phyloP scores from a whole-genome alignment of 2,797 vertebrate genomes.

The Pristis pectinata region DNA sequence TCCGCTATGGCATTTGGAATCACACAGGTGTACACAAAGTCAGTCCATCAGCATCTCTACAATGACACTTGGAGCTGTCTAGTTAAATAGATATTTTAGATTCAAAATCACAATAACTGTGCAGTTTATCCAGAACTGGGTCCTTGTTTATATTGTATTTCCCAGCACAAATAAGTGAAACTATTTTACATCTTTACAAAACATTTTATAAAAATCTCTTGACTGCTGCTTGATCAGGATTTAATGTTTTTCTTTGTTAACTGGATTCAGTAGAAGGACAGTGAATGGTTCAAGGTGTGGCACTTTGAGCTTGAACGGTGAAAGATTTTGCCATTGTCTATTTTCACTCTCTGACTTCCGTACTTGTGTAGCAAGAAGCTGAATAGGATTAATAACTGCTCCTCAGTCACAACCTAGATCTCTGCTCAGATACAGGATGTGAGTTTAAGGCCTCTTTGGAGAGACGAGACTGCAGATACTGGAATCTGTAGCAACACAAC shows the following conservation, averaged over 20 bases:
- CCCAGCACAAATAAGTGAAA: background rate
- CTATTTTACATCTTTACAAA: background rate
- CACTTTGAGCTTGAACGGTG: no score
- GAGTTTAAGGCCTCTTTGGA: no score
- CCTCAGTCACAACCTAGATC: no score
- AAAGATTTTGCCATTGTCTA: no score
- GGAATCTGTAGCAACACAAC: no score
- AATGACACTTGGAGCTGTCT: background rate
- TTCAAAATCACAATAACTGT: background rate
- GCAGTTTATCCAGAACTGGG: background rate
- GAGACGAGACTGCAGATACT: no score
- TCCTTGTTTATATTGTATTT: background rate
- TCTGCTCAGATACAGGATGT: no score
- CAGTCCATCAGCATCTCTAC: no score
- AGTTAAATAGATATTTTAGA: background rate
- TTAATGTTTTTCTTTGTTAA: background rate
- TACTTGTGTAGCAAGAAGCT: no score
- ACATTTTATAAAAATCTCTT: background rate
- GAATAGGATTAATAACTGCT: no score
- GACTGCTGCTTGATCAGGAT: background rate
- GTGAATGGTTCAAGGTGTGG: background rate
- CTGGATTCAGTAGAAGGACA: background rate
- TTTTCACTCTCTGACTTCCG: no score
- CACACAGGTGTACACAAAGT: no score
- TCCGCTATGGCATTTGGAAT: background rate